A percentile compares a stretch with the other conserved stretches of the same genome.
Conservation (phyloP, 2,113 vertebrate species). For the Tragulus kanchil region DNA sequence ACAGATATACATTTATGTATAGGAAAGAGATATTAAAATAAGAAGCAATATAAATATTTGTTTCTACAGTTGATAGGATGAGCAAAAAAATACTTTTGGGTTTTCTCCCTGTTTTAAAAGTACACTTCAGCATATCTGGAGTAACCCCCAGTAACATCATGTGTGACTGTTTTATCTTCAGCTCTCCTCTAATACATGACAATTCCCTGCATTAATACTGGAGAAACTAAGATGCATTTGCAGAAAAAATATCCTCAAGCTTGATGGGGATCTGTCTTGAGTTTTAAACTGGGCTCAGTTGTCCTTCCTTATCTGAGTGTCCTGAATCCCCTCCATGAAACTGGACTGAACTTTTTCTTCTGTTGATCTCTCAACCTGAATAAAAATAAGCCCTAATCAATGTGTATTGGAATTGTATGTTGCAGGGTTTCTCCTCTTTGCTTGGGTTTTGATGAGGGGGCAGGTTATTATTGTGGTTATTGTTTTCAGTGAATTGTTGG, state of each 20-base stretch:
- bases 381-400: neutral
- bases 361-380: neutral
- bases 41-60: conserved; percentile 20
- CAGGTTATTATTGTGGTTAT: neutral
- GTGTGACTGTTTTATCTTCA: neutral
- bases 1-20: neutral
- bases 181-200: neutral
- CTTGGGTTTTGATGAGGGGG: neutral
- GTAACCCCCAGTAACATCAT: neutral
- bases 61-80: neutral
- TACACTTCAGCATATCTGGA: neutral
- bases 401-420: neutral
- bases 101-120: conserved; percentile 34
- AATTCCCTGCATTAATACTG: neutral
- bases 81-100: neutral
- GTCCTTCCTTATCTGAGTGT: neutral
- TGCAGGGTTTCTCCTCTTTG: neutral
- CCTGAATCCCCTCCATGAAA: neutral
- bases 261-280: neutral
- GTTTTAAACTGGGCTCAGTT: neutral
- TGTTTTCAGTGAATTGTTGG: neutral
- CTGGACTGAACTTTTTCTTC: neutral
- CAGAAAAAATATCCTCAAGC: neutral
- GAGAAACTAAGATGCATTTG: neutral
- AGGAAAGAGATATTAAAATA: neutral